Conservation (phyloP, 2,888 invertebrate species). For the Megamerina dolium region DNA sequence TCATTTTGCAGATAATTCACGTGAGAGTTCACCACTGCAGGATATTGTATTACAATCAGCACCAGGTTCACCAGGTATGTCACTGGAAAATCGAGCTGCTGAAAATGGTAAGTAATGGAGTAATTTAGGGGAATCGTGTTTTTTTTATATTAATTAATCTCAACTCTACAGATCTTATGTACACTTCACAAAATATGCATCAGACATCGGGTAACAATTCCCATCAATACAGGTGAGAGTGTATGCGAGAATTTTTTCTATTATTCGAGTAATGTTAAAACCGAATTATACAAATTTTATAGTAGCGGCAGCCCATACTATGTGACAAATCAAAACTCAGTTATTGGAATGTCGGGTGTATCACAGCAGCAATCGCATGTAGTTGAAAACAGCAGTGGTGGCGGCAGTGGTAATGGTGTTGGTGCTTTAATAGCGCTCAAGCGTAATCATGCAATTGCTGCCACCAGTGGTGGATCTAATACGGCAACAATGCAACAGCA, state of each 20-base stretch:
- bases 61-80: constrained; percentile 61
- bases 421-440: constrained; percentile 44
- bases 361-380: constrained; percentile 19
- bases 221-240: constrained; percentile 44
- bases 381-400: constrained; percentile 15
- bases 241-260: neutral
- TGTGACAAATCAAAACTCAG: constrained; percentile 40
- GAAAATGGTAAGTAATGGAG: constrained; percentile 33
- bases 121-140: neutral
- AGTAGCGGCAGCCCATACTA: constrained; percentile 43
- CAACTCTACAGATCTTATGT: constrained; percentile 38
- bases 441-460: constrained; percentile 42
- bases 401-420: constrained; percentile 26
- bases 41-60: constrained; percentile 59
- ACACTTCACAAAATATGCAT: constrained; percentile 41
- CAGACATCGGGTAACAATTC: constrained; percentile 42
- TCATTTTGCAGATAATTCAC: constrained; percentile 53
- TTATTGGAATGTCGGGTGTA: constrained; percentile 16
- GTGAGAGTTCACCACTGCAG: constrained; percentile 88
- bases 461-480: constrained; percentile 26
- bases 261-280: neutral
- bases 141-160: neutral
- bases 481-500: constrained; percentile 28
- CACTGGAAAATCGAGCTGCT: constrained; percentile 43
- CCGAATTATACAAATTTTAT: neutral